These are phyloP conservation scores for Phrynocephalus versicolor DNA, from an alignment of 2,113 vertebrate genomes.

Conservation along the genomic window DNA sequence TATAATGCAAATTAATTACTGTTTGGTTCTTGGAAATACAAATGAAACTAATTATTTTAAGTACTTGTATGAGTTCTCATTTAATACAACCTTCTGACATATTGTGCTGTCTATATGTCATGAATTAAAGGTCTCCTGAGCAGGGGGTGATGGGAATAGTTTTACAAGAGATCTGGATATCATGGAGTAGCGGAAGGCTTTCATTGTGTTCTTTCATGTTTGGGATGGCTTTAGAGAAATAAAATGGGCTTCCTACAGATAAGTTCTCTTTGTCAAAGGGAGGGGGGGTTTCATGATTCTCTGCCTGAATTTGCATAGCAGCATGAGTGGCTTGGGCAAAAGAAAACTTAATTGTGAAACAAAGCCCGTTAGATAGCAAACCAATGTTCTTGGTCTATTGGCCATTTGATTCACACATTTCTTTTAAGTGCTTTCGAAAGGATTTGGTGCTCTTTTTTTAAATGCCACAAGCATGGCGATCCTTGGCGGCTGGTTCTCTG, in stretches of 20 bases:
- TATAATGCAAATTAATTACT: no score
- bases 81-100: background rate
- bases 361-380: background rate
- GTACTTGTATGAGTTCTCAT: no score
- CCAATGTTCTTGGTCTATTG: background rate
- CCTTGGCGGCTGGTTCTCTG: conserved; percentile 29
- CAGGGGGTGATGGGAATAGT: background rate
- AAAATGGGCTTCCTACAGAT: background rate
- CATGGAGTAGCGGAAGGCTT: background rate
- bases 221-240: background rate
- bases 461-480: background rate
- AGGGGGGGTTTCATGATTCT: background rate
- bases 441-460: conserved; percentile 39
- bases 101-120: background rate
- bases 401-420: background rate
- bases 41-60: no score
- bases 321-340: background rate
- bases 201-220: background rate
- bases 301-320: conserved; percentile 13
- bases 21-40: no score
- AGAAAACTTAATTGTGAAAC: conserved; percentile 7
- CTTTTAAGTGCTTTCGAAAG: background rate
- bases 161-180: background rate
- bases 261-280: background rate
- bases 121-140: background rate